Base-by-base conservation (phyloP, 2,888 invertebrate species). In the Pherbina coryleti region DNA sequence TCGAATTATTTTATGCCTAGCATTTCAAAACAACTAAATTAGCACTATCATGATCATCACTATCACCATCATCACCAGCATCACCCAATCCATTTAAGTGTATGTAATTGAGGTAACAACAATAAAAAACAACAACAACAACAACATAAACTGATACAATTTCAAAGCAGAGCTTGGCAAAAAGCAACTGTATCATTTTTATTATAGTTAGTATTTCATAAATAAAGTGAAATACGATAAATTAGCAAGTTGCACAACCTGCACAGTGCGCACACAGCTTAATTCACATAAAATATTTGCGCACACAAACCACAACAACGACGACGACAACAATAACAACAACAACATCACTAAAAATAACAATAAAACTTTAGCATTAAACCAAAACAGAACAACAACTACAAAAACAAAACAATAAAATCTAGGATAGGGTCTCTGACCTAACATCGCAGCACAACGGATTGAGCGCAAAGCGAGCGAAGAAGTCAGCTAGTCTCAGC, bases 341-440 rank as follows among this genome's bases (percentile, higher is more conserved):
- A 64, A 64, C 17, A 28, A 64, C 17, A 64, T 34, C 14, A 64
- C 17, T 28, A 8, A 34, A 28, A 17, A 31, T n/a, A 62, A 28
- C 28, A 62, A 62, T 22, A 28, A 62, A 62, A 62, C 25, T 62
- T 28, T 25, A 62, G 25, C n/a, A 17, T n/a, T 17, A 11, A 64
- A 34, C 17, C 5, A 64, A 64, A 34, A 37, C 8, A 9, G 25
- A 28, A 34, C 64, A 31, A 17, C 25, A 70, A 51, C 51, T 31
- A 9, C 25, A 51, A 49, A 44, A 70, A 70, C 22, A 53, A 70
- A 55, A 70, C 55, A 31, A 34, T 19, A 53, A 70, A 70, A 70
- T 55, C 53, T 55, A 70, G 70, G 70, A 53, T 53, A 51, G 51
- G 64, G 70, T 70, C 70, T 53, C 22, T 31, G 70, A 70, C 70